Percentiles rank a stretch among this genome's conserved stretches.
phyloP scores from a whole-genome alignment of 2,888 invertebrate species.

The Drosophila paranaensis region DNA sequence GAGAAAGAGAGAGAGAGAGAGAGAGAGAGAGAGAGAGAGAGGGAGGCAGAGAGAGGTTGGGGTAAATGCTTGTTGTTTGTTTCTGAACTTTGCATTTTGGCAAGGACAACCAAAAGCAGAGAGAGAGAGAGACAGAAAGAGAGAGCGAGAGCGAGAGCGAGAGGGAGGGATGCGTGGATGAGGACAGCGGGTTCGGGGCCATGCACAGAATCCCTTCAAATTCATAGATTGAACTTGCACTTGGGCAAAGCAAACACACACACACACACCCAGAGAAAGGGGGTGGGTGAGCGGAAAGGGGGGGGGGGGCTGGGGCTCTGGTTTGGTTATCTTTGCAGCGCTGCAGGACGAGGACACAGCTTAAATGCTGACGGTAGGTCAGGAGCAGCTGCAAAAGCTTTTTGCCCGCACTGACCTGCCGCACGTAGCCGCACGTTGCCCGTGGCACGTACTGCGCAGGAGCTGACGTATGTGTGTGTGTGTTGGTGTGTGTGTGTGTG shows the following conservation, averaged over 20 bases:
- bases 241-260: conserved; percentile 66
- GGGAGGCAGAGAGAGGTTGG: too few species aligned
- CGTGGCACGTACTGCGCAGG: conserved; percentile 63
- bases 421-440: conserved; percentile 55
- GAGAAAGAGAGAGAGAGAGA: neutral
- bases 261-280: conserved; percentile 4
- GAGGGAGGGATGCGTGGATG: neutral
- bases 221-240: conserved; percentile 83
- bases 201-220: conserved; percentile 77
- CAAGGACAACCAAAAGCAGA: conserved; percentile 55
- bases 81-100: conserved; percentile 66
- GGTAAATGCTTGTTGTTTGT: conserved; percentile 11
- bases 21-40: neutral
- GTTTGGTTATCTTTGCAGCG: conserved; percentile 47
- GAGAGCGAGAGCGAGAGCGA: conserved; percentile 1
- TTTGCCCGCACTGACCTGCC: conserved; percentile 69
- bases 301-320: neutral
- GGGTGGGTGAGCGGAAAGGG: neutral
- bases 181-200: conserved; percentile 71
- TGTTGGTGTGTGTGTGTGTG: conserved; percentile 26
- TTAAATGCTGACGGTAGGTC: conserved; percentile 59
- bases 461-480: conserved; percentile 17
- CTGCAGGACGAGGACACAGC: conserved; percentile 51
- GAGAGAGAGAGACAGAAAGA: conserved; percentile 7
- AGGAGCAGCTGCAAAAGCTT: conserved; percentile 56